Percentiles rank a stretch among this genome's conserved stretches.
These are phyloP conservation scores for Dromas ardeola DNA, from an alignment of 2,113 vertebrate species.

Conservation along the genomic window DNA sequence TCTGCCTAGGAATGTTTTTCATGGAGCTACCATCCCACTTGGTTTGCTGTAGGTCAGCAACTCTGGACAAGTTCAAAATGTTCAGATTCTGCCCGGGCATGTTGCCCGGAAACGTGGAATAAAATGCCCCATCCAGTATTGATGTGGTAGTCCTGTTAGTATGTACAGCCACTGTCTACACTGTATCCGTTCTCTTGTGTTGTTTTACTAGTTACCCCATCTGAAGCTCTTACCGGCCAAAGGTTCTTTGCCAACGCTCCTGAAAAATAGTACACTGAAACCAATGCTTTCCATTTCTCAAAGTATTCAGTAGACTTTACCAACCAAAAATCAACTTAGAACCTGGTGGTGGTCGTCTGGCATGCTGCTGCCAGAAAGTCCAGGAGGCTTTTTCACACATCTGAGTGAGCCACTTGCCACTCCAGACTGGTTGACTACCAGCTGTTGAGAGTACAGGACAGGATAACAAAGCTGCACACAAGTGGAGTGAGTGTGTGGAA, in stretches of 20 bases:
- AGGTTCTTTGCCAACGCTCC: neutral
- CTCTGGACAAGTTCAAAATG: neutral
- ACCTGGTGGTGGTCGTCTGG: neutral
- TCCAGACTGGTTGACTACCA: neutral
- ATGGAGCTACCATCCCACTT: neutral
- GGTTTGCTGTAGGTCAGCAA: neutral
- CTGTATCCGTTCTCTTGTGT: neutral
- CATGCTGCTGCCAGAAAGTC: neutral
- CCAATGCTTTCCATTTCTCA: neutral
- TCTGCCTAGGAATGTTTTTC: neutral
- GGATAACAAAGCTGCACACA: neutral
- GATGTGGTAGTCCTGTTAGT: neutral
- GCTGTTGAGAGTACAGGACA: neutral
- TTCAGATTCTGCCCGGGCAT: neutral
- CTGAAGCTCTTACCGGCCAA: neutral
- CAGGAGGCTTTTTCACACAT: neutral
- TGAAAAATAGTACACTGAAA: neutral
- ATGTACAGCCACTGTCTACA: neutral
- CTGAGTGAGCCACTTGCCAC: neutral
- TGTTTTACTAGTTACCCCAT: neutral
- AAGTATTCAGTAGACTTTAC: neutral
- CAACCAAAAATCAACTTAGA: neutral
- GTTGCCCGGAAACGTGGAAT: neutral
- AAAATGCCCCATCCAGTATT: neutral
- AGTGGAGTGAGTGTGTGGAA: neutral